A percentile compares a stretch with the other conserved stretches of the same genome.
Evolutionary conservation across 2,888 invertebrate genomes (phyloP).

Genomic region (Bellardia bayeri): DNA sequence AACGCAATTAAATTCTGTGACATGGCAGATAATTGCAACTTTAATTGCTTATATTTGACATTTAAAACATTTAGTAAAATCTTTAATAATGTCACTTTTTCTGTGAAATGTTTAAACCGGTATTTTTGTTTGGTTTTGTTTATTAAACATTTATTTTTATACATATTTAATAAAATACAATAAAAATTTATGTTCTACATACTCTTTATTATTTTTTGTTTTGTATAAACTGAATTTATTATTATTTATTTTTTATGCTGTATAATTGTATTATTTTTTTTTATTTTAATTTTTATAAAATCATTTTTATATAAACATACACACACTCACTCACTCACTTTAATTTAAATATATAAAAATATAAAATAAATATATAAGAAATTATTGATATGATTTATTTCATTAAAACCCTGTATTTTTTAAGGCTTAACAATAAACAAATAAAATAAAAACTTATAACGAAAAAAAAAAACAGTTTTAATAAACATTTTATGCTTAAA

Average conservation of each 20-base stretch:
- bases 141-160: background rate
- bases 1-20: too few relatives aligned
- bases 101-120: background rate
- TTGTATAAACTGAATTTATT: slow-evolving; percentile 67
- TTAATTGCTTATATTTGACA: too few relatives aligned
- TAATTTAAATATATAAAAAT: slow-evolving; percentile 25
- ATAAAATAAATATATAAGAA: slow-evolving; percentile 15
- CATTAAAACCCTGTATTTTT: slow-evolving; percentile 49
- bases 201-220: slow-evolving; percentile 57
- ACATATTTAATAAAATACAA: background rate
- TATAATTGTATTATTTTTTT: slow-evolving; percentile 68
- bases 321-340: slow-evolving; percentile 49
- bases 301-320: slow-evolving; percentile 34
- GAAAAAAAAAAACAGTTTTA: slow-evolving; percentile 50
- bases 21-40: too few relatives aligned
- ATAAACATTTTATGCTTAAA: slow-evolving; percentile 65
- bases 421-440: slow-evolving; percentile 58
- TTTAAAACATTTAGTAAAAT: too few relatives aligned
- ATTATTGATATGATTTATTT: slow-evolving; percentile 53
- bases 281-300: slow-evolving; percentile 66
- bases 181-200: slow-evolving; percentile 33
- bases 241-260: slow-evolving; percentile 64
- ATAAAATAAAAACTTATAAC: background rate
- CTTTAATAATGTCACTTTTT: background rate
- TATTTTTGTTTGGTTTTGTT: background rate